Conservation (phyloP, 2,113 vertebrate genomes). For the Passer domesticus region DNA sequence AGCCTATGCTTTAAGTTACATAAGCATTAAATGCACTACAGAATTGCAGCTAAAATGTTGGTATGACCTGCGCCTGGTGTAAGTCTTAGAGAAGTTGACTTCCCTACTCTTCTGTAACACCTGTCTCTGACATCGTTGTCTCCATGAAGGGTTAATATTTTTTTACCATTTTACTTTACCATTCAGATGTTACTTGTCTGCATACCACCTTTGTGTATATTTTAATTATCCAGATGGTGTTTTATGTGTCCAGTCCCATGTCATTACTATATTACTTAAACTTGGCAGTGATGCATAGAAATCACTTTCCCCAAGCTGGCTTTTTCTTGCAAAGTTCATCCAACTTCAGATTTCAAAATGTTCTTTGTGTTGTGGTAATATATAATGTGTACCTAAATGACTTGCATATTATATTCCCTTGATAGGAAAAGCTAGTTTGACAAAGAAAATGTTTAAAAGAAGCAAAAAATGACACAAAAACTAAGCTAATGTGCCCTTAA, state of each 20-base stretch:
- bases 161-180: neutral
- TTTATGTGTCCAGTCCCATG: neutral
- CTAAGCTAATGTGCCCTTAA: neutral
- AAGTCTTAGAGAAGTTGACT: neutral
- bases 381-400: neutral
- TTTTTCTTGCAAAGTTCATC: slow-evolving; percentile 42
- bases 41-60: neutral
- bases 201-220: neutral
- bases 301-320: slow-evolving; percentile 6
- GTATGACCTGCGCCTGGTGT: neutral
- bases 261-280: slow-evolving; percentile 43
- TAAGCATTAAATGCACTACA: neutral
- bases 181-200: neutral
- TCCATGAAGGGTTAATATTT: neutral
- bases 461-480: neutral
- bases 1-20: neutral
- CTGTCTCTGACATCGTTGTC: neutral
- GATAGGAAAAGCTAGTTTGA: neutral
- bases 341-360: slow-evolving; percentile 10
- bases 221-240: slow-evolving; percentile 43
- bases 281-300: slow-evolving; percentile 20
- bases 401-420: neutral
- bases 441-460: neutral
- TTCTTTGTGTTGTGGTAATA: neutral
- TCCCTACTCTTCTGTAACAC: neutral